Base-by-base conservation (phyloP, 1,140 invertebrate genomes). In the Brachionus rubens region DNA sequence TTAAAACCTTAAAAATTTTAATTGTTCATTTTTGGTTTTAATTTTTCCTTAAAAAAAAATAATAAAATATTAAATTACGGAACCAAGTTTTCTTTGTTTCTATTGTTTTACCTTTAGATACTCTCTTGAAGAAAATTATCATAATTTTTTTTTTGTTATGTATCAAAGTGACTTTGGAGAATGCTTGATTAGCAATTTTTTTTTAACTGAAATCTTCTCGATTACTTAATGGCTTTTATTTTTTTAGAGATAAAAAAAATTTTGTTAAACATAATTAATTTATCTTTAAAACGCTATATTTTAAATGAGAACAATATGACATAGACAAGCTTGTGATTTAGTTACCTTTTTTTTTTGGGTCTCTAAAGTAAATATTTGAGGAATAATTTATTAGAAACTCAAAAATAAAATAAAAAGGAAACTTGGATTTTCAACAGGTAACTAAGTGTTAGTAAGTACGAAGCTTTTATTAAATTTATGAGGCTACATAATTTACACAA, bases 21-120 rank as follows among this genome's bases (percentile, higher is more conserved):
- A 59, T 59, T 59, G 54, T 59, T 59, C 36, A 36, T 59, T 59
- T 59, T 59, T 59, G 54, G 54, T 59, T 59, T 59, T 59, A 59
- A 59, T 59, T 59, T 59, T 59, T 59, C 36, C 36, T 33, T 36
- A 33, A 33, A 33, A 33, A 59, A 59, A 59, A 7, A n/a, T n/a
- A n/a, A n/a, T n/a, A n/a, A n/a, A 33, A 28, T 59, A 59, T 59
- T 59, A 9, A 33, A 59, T 59, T 59, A 54, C 26, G 52, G 52
- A 59, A 59, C 54, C 28, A 59, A n/a, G n/a, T n/a, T n/a, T n/a
- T n/a, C n/a, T n/a, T n/a, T n/a, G 54, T 33, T 59, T 59, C 16
- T 21, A n/a, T 33, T 59, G 33, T 59, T 59, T n/a, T n/a, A 7
- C 1, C 7, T 26, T 7, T 56, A 14, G 30, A 56, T 14, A 14